Base-by-base conservation (phyloP, 2,113 vertebrate species). In the Stercorarius parasiticus region DNA sequence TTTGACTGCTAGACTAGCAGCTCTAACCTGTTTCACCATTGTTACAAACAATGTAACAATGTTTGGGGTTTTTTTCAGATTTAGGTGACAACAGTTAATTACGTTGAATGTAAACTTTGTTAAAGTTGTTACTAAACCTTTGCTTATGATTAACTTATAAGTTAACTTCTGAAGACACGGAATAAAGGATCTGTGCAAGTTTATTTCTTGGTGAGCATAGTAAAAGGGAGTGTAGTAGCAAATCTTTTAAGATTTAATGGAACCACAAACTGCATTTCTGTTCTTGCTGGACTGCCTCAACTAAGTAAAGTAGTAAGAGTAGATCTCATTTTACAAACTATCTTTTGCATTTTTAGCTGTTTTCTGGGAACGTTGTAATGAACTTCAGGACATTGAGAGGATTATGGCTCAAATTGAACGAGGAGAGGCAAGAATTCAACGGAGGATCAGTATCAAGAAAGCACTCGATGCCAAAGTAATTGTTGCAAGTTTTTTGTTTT, bases 401-500 rank as follows among this genome's bases (percentile, higher is more conserved):
- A 99, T 99, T 66, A 99, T 99, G 99, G 98, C 99, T 86, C 99
- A 99, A 16, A 99, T 99, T 88, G 99, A 99, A 98, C 98, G 99
- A 76, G 99, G 99, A 79, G 99, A 99, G 90, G 98, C 99, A 80
- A 98, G 98, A 96, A 99, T 99, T 96, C 99, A 99, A 13, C 98
- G 99, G 81, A 98, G 98, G 55, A 99, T 99, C 97, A 99, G 99
- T 97, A 99, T 99, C 96, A 99, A 99, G 97, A 99, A 99, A 97
- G 99, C 99, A 15, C 97, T 99, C 15, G 99, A 99, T 97, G 98
- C 98, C 84, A 99, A 99, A 98, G 99, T 99, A 98, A 93, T 96
- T 11, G 59, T 50, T 53, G 23, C 30, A 43, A 20, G 3, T 20
- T 82, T 83, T 76, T 58, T 59, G 10, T 81, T 55, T 89, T 82